Conservation (phyloP, 2,113 vertebrate genomes). For the Tyrannus savana region DNA sequence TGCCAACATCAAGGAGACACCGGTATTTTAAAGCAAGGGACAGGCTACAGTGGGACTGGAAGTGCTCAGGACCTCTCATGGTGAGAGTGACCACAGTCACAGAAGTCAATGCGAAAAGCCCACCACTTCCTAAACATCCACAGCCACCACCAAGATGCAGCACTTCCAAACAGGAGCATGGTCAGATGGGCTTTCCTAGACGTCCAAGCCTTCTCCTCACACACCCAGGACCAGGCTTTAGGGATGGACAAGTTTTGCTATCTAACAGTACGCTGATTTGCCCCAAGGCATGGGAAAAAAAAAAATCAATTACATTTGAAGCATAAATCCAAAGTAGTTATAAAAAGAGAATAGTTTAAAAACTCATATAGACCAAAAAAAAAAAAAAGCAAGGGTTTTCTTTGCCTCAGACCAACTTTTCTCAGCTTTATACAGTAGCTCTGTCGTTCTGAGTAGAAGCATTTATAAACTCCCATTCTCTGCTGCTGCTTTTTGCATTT, state of each 20-base stretch:
- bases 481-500: neutral
- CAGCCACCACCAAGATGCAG: neutral
- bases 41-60: accelerated
- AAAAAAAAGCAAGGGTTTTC: neutral
- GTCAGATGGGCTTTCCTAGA: neutral
- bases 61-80: neutral
- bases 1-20: neutral
- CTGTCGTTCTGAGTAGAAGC: neutral
- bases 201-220: neutral
- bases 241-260: neutral
- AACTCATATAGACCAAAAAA: neutral
- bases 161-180: neutral
- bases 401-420: neutral
- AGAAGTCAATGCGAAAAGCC: neutral
- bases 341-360: neutral
- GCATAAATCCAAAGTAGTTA: neutral
- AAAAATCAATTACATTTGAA: neutral
- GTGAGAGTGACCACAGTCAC: neutral
- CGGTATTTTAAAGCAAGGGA: accelerated
- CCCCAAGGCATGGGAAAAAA: neutral
- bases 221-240: neutral
- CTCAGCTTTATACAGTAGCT: conserved; percentile 6
- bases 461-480: neutral
- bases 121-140: neutral
- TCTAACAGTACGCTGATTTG: neutral